Percentiles rank a stretch among this genome's conserved stretches.
Evolutionary conservation across 2,113 vertebrate genomes (phyloP).

Genomic region (Helogale parvula): DNA sequence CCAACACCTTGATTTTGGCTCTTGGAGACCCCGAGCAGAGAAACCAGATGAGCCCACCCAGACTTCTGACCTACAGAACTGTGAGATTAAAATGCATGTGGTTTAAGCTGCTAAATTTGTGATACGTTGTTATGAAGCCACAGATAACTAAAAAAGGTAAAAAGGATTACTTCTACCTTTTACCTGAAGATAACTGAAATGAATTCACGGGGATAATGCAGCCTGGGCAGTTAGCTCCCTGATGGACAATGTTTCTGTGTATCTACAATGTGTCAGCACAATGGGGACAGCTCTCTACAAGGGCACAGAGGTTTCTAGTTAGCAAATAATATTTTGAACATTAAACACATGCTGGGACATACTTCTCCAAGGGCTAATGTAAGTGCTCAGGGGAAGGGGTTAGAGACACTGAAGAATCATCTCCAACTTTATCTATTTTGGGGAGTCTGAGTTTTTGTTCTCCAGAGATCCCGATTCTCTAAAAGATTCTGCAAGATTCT

Average conservation of each 20-base stretch:
- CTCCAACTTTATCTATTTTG: neutral
- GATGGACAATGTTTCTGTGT: neutral
- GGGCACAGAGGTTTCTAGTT: neutral
- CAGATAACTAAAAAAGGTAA: neutral
- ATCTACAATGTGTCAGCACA: neutral
- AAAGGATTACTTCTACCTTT: constrained; percentile 30
- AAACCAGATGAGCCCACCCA: neutral
- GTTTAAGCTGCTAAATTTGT: neutral
- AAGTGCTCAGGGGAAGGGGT: neutral
- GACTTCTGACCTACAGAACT: neutral
- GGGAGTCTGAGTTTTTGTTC: neutral
- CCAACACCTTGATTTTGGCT: constrained; percentile 41
- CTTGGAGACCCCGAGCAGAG: constrained; percentile 1
- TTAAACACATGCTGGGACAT: neutral
- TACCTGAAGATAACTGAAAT: neutral
- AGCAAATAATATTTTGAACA: neutral
- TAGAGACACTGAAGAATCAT: neutral
- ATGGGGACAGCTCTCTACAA: neutral
- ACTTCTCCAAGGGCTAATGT: neutral
- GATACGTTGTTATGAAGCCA: constrained; percentile 29
- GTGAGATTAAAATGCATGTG: neutral
- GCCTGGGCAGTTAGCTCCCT: neutral
- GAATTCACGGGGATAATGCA: neutral
- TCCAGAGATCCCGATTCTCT: neutral
- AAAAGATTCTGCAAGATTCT: constrained; percentile 40